These are phyloP conservation scores for Onthophagus taurus DNA, from an alignment of 1,140 invertebrate species.

Conservation along the genomic window DNA sequence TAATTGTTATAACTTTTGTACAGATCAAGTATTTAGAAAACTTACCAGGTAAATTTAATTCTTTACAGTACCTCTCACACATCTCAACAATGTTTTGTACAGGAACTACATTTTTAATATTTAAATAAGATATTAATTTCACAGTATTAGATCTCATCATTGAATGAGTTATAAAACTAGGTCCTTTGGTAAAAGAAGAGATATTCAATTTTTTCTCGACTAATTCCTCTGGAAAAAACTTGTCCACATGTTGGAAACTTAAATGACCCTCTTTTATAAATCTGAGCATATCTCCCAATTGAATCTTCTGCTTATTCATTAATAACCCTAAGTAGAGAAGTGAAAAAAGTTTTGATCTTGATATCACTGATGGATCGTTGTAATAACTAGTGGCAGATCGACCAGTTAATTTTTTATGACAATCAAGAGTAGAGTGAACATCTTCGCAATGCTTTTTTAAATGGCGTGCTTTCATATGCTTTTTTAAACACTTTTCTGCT, in stretches of 20 bases:
- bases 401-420: constrained; percentile 29
- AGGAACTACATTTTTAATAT: constrained; percentile 33
- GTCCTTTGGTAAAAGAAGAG: constrained; percentile 27
- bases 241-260: constrained; percentile 43
- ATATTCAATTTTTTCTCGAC: constrained; percentile 24
- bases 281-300: constrained; percentile 49
- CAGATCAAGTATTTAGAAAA: not conserved
- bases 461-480: constrained; percentile 27
- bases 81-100: constrained; percentile 42
- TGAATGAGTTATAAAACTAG: constrained; percentile 34
- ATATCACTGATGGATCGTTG: constrained; percentile 35
- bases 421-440: constrained; percentile 23
- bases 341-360: constrained; percentile 40
- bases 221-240: constrained; percentile 44
- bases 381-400: constrained; percentile 32
- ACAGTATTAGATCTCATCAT: constrained; percentile 30
- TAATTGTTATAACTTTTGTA: not conserved
- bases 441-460: constrained; percentile 30
- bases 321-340: constrained; percentile 46
- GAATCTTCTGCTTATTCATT: constrained; percentile 45
- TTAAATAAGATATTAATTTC: constrained; percentile 38
- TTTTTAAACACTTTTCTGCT: constrained; percentile 30
- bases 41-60: constrained; percentile 45
- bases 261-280: constrained; percentile 50
- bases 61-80: constrained; percentile 42